Evolutionary conservation across 37 sponge, comb jelly and placozoan species (phyloP), one percentile per base, ranked within the genome.

Genomic region (Axinella damicornis): DNA sequence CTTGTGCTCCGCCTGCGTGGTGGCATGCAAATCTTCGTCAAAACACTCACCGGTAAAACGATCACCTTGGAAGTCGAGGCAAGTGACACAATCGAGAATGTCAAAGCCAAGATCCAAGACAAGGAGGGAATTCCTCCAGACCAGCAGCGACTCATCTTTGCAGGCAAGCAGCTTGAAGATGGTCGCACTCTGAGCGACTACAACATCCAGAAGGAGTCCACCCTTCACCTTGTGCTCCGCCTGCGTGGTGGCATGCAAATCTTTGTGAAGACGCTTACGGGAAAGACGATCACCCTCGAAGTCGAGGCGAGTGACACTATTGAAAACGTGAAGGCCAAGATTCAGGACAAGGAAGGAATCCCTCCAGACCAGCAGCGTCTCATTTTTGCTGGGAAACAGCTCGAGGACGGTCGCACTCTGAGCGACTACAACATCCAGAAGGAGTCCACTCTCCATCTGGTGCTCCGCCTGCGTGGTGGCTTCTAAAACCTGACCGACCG

Each of bases 291-390:
- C 95, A 94, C 97, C 37, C 91, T 98, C 21, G 99, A 98, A 39
- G 99, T 98, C 2, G 99, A 98, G 67, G 88, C 96, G 24, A 80
- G 86, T 63, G 99, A 98, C 77, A 89, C 95, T 22, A 96, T 98
- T 82, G 96, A 98, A 59, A 98, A 94, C 74, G 98, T 98, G 68
- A 98, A 98, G 81, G 80, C 93, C 58, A 98, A 98, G 84, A 98
- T 98, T 67, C 98, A 96, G 73, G 96, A 93, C 91, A 98, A 96
- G 65, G 96, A 94, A 52, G 96, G 98, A 33, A 96, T 98, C 78
- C 96, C 98, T 15, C 96, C 96, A 57, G 98, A 98, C 71, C 98
- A 98, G 71, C 98, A 98, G 78, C 90, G 94, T 32, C 95, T 98
- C 24, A 95, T 98, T 84, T 98, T 96, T 82, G 96, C 94, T 73